Percentiles rank a stretch among this genome's conserved stretches.
Conservation (phyloP, 2,888 invertebrate species). For the Philhelius pedissequus region DNA sequence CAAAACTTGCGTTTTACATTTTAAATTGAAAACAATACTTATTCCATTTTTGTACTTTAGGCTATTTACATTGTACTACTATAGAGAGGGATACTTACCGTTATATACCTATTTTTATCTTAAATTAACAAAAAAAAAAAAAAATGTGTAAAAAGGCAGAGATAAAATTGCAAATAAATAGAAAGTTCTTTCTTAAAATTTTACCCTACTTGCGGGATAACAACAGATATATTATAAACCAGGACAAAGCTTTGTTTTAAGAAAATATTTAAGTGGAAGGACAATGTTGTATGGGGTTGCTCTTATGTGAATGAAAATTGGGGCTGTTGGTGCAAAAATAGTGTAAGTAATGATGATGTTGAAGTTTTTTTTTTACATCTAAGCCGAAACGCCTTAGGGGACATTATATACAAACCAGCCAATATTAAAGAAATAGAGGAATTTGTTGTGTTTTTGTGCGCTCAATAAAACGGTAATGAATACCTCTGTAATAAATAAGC, state of each 20-base stretch:
- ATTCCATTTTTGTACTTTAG: slow-evolving; percentile 23
- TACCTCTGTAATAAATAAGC: too few species aligned
- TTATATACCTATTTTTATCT: slow-evolving; percentile 1
- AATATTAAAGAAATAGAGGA: too few species aligned
- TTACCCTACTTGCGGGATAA: not conserved
- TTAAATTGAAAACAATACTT: slow-evolving; percentile 62
- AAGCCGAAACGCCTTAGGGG: too few species aligned
- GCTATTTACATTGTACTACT: slow-evolving; percentile 24
- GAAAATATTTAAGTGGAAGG: slow-evolving; percentile 22
- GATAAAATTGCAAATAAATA: slow-evolving; percentile 60
- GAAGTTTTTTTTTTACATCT: too few species aligned
- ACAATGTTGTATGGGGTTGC: not conserved
- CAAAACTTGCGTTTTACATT: slow-evolving; percentile 61
- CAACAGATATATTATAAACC: not conserved
- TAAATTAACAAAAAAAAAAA: not conserved
- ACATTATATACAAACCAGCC: too few species aligned
- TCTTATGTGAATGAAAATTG: too few species aligned
- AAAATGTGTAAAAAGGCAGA: not conserved
- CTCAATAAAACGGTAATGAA: too few species aligned
- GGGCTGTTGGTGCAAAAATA: too few species aligned
- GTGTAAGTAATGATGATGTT: too few species aligned
- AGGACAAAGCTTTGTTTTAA: not conserved
- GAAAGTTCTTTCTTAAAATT: not conserved
- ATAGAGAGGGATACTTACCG: not conserved
- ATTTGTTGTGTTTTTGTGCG: too few species aligned